phyloP scores from a whole-genome alignment of 2,888 invertebrate species.

The Glyphotaelius pellucidus region DNA sequence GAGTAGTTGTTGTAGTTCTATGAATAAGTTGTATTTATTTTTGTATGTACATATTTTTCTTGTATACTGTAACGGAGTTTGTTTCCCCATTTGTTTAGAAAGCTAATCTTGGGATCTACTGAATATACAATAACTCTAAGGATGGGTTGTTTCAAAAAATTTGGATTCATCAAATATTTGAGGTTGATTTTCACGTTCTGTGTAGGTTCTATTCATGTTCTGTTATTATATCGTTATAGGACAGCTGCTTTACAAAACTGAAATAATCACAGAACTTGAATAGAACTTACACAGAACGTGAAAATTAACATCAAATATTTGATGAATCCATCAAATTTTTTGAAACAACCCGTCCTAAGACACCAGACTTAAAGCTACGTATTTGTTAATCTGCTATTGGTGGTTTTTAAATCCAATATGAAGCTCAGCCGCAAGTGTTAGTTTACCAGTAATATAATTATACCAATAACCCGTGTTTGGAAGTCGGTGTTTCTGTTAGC shows the following conservation, averaged over 20 bases:
- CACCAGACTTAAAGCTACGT: not conserved
- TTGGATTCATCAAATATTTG: too few species aligned
- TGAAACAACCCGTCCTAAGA: too few species aligned
- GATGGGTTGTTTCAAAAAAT: too few species aligned
- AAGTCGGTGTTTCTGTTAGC: not conserved
- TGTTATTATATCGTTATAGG: too few species aligned
- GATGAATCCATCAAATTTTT: too few species aligned
- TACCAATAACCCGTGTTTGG: not conserved
- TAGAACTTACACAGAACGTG: too few species aligned
- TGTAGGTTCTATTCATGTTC: too few species aligned
- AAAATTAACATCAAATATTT: too few species aligned
- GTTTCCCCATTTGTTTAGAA: not conserved
- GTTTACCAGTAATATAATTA: not conserved
- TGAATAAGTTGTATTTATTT: not conserved
- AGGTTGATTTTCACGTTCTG: too few species aligned
- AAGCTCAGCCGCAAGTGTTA: not conserved
- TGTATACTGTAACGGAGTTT: not conserved
- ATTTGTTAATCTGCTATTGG: not conserved
- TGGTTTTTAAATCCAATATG: constrained; percentile 3
- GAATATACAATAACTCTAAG: not conserved
- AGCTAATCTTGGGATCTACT: not conserved
- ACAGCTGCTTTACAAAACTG: too few species aligned
- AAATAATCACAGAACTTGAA: too few species aligned
- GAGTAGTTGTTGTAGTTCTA: not conserved
- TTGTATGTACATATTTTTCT: not conserved